Percentiles rank a stretch among this genome's conserved stretches.
These are phyloP conservation scores for Pelobates fuscus DNA, from an alignment of 2,113 vertebrate genomes.

Conservation along the genomic window DNA sequence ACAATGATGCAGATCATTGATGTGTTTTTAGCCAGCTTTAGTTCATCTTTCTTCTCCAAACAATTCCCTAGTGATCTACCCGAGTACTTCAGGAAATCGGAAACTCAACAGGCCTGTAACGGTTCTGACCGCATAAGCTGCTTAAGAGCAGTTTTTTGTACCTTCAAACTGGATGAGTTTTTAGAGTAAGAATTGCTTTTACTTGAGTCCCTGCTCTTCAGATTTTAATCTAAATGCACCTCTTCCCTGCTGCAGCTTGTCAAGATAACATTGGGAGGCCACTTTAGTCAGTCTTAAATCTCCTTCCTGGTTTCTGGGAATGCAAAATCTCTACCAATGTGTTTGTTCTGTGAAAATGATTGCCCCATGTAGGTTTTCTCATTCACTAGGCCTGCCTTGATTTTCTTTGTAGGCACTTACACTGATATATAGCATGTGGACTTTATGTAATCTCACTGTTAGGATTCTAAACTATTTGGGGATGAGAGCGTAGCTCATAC, in stretches of 20 bases:
- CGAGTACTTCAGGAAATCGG: no score
- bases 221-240: background rate
- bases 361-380: background rate
- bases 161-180: no score
- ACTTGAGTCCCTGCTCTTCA: background rate
- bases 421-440: background rate
- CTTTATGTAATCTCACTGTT: constrained; percentile 9
- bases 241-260: constrained; percentile 2
- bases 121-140: no score
- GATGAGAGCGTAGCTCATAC: background rate
- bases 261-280: constrained; percentile 11
- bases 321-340: background rate
- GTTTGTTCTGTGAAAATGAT: background rate
- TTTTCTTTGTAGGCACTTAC: constrained; percentile 1
- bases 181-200: no score
- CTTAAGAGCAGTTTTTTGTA: no score
- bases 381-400: background rate
- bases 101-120: no score
- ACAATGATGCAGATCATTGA: no score
- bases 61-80: no score
- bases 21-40: no score
- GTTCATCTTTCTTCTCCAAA: no score
- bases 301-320: background rate
- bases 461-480: background rate
- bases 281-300: background rate